Percentiles rank a stretch among this genome's conserved stretches.
phyloP scores from a whole-genome alignment of 2,113 vertebrate genomes.

The Phylloscopus whistleri region DNA sequence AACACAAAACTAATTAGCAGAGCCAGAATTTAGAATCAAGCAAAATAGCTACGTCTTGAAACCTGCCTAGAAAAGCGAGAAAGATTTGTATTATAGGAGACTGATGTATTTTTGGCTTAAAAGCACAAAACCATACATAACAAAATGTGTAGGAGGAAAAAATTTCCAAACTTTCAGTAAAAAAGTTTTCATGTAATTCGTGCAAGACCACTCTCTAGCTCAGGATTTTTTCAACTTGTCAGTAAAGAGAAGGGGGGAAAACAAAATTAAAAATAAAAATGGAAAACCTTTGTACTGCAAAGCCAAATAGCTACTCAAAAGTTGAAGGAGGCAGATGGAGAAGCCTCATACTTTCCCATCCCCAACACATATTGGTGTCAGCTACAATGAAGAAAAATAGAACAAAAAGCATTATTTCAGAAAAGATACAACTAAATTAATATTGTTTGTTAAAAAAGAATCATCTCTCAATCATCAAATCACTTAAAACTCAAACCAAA shows the following conservation, averaged over 20 bases:
- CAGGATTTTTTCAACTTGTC: neutral
- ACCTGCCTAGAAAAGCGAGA: neutral
- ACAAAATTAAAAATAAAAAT: too few relatives aligned
- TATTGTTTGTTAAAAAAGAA: neutral
- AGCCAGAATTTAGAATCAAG: conserved; percentile 2
- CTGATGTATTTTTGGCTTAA: neutral
- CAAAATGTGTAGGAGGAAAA: neutral
- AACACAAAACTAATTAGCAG: neutral
- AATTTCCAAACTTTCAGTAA: neutral
- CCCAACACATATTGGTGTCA: neutral
- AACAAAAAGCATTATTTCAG: neutral
- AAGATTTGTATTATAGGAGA: neutral
- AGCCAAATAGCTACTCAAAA: neutral
- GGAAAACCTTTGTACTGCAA: neutral
- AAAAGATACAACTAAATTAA: neutral
- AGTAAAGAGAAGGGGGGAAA: neutral
- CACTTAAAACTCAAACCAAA: neutral
- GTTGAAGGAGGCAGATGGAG: neutral
- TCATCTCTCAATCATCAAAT: neutral
- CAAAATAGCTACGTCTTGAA: neutral
- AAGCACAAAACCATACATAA: neutral
- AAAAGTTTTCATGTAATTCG: neutral
- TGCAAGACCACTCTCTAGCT: neutral
- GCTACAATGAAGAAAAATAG: neutral
- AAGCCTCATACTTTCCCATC: neutral